Conservation (phyloP, 2,888 invertebrate species). For the Drosophila nr. perissopoda region DNA sequence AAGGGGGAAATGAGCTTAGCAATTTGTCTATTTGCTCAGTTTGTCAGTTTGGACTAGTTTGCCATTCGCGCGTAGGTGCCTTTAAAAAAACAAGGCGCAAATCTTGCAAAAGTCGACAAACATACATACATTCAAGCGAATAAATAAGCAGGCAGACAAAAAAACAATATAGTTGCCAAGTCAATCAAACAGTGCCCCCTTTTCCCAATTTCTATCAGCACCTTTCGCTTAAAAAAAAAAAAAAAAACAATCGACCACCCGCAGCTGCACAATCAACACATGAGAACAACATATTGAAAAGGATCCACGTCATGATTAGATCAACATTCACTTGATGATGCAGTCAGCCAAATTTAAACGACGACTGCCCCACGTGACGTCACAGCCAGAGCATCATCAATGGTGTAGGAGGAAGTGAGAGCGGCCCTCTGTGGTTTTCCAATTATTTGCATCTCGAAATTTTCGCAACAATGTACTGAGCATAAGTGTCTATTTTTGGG, state of each 20-base stretch:
- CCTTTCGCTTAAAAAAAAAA: constrained; percentile 50
- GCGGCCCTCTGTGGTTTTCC: constrained; percentile 15
- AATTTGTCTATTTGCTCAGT: constrained; percentile 21
- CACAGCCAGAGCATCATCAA: constrained; percentile 32
- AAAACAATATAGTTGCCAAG: constrained; percentile 42
- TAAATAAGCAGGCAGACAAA: constrained; percentile 51
- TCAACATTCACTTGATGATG: constrained; percentile 43
- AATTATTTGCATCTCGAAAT: constrained; percentile 33
- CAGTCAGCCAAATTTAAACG: constrained; percentile 28
- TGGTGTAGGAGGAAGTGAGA: not conserved
- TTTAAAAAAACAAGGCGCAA: constrained; percentile 59
- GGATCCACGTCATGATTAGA: constrained; percentile 35
- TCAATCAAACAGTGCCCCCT: constrained; percentile 15
- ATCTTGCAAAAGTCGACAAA: constrained; percentile 39
- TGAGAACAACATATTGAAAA: not conserved
- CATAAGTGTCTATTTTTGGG: constrained; percentile 60
- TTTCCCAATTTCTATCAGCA: constrained; percentile 29
- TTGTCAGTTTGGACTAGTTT: constrained; percentile 27
- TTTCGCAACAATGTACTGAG: constrained; percentile 28
- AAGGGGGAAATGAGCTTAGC: constrained; percentile 24
- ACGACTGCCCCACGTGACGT: constrained; percentile 55
- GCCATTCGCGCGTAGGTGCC: constrained; percentile 48
- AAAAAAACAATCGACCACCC: constrained; percentile 54
- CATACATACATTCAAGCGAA: constrained; percentile 45
- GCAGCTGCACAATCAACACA: constrained; percentile 11